Base-by-base conservation (phyloP, 2,888 invertebrate genomes). In the Blera fallax region DNA sequence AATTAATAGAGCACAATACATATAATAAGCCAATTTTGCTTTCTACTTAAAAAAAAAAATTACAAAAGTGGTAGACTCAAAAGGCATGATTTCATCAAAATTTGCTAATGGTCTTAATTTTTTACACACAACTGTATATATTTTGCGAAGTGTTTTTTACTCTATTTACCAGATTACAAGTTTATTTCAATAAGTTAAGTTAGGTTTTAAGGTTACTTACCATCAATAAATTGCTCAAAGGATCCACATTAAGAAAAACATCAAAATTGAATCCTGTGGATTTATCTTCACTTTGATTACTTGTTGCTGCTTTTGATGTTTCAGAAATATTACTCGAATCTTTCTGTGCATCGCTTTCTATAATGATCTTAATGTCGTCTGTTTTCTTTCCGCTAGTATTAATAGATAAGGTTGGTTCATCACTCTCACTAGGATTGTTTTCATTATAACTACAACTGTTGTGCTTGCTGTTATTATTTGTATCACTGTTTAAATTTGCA, bases 231-330 rank as follows among this genome's bases (percentile, higher is more conserved):
- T 95, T 95, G 52, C 96, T 95, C 89, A 97, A 94, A 80, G 94
- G 93, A 90, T 97, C 97, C 88, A 95, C 94, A 90, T 96, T 96
- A 87, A 98, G 94, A 90, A 97, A 96, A 88, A 96, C 97, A 89
- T 97, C 97, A 87, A 98, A 94, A 92, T 96, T 97, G 91, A 97
- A 96, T 88, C 95, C 94, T 10, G 93, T 91, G 11, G 93, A 93
- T 77, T 80, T 80, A n/a, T 74, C 78, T 45, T 79, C 73, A 14
- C 10, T 45, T 67, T 56, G 65, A 7, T 58, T 65, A 34, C 43
- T 65, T 8, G 27, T 45, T 24, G 50, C 27, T 3, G 29, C n/a
- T n/a, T n/a, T 45, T 29, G 84, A 50, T 56, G 84, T 88, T 14
- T 65, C n/a, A 40, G 34, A 48, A 11, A 29, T 16, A 64, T 43